phyloP scores from a whole-genome alignment of 2,113 vertebrate genomes.

The Tachycineta bicolor region DNA sequence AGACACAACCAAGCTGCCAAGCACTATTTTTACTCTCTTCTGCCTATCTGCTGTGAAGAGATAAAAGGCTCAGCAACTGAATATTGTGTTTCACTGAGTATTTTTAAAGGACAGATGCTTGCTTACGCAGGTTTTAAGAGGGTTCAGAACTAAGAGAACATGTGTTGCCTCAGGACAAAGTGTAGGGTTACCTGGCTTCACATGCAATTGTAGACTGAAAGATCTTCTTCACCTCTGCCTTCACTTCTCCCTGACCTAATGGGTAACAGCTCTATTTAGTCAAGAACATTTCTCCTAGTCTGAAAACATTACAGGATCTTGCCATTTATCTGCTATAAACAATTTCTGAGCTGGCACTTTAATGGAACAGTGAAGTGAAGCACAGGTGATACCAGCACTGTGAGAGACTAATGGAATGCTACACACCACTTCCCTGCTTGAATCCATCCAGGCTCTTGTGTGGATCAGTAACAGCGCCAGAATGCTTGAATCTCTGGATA shows the following conservation, averaged over 20 bases:
- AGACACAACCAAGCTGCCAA: not conserved
- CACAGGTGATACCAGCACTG: not conserved
- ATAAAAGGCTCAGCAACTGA: slow-evolving; percentile 6
- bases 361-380: not conserved
- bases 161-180: not conserved
- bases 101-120: slow-evolving; percentile 23
- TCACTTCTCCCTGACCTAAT: not conserved
- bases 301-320: not conserved
- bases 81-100: slow-evolving; percentile 7
- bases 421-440: not conserved
- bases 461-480: not conserved
- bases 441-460: not conserved
- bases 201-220: accelerated
- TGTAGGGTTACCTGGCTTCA: not conserved
- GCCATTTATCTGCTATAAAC: not conserved
- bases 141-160: not conserved
- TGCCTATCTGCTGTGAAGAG: slow-evolving; percentile 16
- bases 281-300: not conserved
- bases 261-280: not conserved
- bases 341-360: not conserved
- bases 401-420: not conserved
- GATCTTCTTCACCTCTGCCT: not conserved
- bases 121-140: not conserved
- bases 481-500: not conserved
- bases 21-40: slow-evolving; percentile 41